phyloP scores from a whole-genome alignment of 2,888 invertebrate species.

The Drosophila robusta region DNA sequence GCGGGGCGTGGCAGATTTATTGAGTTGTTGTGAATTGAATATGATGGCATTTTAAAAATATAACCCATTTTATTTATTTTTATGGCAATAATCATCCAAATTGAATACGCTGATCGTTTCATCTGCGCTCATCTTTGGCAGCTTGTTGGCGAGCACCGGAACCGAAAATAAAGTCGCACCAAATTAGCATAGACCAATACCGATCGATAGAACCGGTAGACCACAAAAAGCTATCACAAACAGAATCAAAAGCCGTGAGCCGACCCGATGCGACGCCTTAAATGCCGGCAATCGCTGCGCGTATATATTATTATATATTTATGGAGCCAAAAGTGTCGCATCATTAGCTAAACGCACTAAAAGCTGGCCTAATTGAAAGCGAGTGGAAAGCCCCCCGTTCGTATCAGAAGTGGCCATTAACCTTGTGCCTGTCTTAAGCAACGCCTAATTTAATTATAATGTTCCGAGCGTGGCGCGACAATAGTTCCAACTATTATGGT shows the following conservation, averaged over 20 bases:
- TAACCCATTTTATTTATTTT: conserved; percentile 46
- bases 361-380: conserved; percentile 20
- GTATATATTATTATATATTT: conserved; percentile 44
- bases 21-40: conserved; percentile 33
- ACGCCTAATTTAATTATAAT: conserved; percentile 36
- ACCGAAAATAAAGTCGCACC: conserved; percentile 46
- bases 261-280: conserved; percentile 41
- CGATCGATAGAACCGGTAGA: conserved; percentile 25
- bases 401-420: conserved; percentile 14
- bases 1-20: conserved; percentile 63
- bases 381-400: conserved; percentile 7
- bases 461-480: conserved; percentile 29
- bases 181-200: conserved; percentile 63
- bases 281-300: conserved; percentile 66
- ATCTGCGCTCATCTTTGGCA: conserved; percentile 41
- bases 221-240: conserved; percentile 32
- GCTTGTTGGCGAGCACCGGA: conserved; percentile 60
- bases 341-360: conserved; percentile 55
- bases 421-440: conserved; percentile 28
- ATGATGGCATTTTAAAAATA: conserved; percentile 40
- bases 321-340: conserved; percentile 47
- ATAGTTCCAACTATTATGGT: conserved; percentile 33
- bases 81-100: conserved; percentile 42
- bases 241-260: conserved; percentile 64
- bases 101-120: conserved; percentile 48